Percentiles rank a stretch among this genome's conserved stretches.
Evolutionary conservation across 2,113 vertebrate genomes (phyloP).

Genomic region (Dicrurus megarhynchus): DNA sequence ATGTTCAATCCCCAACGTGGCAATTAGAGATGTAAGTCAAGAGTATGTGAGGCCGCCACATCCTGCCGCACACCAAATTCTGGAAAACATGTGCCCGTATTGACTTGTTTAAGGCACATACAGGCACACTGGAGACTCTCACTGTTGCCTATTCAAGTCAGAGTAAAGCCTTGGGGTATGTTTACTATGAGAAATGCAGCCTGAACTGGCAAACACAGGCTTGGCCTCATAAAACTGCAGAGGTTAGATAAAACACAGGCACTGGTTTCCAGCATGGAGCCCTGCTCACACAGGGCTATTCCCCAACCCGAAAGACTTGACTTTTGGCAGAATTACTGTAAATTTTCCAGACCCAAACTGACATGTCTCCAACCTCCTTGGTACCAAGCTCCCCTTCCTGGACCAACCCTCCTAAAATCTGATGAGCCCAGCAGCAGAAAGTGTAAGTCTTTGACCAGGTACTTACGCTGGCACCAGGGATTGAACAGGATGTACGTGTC

Average conservation of each 20-base stretch:
- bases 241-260: background rate
- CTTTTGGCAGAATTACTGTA: background rate
- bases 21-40: background rate
- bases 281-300: background rate
- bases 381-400: background rate
- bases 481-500: conserved; percentile 93
- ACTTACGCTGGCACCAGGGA: conserved; percentile 87
- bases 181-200: background rate
- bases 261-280: background rate
- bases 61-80: background rate
- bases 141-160: background rate
- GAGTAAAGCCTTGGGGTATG: background rate
- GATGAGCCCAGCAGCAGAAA: background rate
- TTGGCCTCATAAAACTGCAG: background rate
- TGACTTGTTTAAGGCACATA: background rate
- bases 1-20: background rate
- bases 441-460: background rate
- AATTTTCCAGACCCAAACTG: background rate
- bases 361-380: background rate
- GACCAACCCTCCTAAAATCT: background rate
- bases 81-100: fast-evolving
- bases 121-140: background rate
- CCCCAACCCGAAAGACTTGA: background rate
- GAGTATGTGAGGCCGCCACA: background rate
- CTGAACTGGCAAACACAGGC: background rate